Conservation (phyloP, 37 sponge, comb jelly and placozoan species). For the Amphimedon queenslandica region DNA sequence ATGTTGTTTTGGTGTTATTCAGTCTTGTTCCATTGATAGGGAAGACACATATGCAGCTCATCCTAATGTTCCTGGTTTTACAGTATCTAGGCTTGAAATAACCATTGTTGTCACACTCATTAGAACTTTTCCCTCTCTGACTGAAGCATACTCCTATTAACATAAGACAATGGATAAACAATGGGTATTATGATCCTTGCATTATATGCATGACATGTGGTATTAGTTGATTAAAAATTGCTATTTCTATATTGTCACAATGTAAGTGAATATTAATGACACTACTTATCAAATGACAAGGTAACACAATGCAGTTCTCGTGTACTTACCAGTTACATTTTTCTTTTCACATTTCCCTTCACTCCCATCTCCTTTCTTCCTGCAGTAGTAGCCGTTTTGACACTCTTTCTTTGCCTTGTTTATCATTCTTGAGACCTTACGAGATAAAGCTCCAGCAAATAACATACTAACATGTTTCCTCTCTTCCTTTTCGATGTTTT, state of each 20-base stretch:
- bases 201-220: no score
- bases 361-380: not conserved
- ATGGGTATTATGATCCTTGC: no score
- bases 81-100: not conserved
- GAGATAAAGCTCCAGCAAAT: not conserved
- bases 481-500: not conserved
- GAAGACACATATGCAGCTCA: not conserved
- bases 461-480: not conserved
- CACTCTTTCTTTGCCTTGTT: not conserved
- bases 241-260: no score
- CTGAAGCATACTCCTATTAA: not conserved
- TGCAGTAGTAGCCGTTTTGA: not conserved
- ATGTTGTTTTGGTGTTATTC: not conserved
- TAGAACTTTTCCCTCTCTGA: not conserved
- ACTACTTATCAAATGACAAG: not conserved
- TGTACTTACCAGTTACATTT: not conserved
- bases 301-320: not conserved
- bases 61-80: not conserved
- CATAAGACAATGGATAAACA: no score
- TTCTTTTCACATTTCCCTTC: not conserved
- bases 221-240: no score
- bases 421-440: not conserved
- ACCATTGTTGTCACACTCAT: constrained; percentile 7
- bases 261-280: no score
- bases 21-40: constrained; percentile 7